A percentile compares a stretch with the other conserved stretches of the same genome.
Conservation (phyloP, 2,113 vertebrate species). For the Phalacrocorax aristotelis region DNA sequence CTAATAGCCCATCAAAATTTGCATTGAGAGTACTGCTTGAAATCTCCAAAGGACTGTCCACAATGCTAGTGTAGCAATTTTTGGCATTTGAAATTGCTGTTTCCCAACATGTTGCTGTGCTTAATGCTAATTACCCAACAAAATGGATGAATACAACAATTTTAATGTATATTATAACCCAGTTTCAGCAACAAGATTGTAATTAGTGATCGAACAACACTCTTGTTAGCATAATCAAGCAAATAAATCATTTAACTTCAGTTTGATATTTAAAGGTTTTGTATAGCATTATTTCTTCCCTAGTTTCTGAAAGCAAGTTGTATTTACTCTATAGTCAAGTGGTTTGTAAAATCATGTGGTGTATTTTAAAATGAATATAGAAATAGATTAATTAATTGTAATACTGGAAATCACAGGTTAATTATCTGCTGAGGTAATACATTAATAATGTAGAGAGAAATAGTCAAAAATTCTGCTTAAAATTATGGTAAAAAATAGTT, state of each 20-base stretch:
- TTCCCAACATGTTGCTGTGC: constrained; percentile 47
- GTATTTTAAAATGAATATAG: background rate
- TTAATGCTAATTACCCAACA: constrained; percentile 63
- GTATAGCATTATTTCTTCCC: background rate
- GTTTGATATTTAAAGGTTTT: background rate
- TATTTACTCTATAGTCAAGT: background rate
- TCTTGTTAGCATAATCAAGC: constrained; percentile 50
- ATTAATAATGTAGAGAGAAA: background rate
- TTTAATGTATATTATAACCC: constrained; percentile 28
- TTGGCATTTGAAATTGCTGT: constrained; percentile 57
- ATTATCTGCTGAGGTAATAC: background rate
- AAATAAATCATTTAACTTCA: constrained; percentile 32
- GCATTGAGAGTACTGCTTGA: constrained; percentile 55
- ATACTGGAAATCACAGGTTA: background rate
- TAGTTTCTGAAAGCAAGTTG: background rate
- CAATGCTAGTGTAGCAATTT: constrained; percentile 49
- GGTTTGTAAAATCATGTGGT: background rate
- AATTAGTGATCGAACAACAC: constrained; percentile 38
- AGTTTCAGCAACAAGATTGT: constrained; percentile 51
- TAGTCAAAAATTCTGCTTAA: background rate
- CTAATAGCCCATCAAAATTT: constrained; percentile 79
- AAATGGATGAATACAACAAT: constrained; percentile 52
- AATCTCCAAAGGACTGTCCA: constrained; percentile 73
- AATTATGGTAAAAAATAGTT: background rate
- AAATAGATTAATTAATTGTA: background rate